Evolutionary conservation across 2,113 vertebrate genomes (phyloP).

Genomic region (Holacanthus passer): DNA sequence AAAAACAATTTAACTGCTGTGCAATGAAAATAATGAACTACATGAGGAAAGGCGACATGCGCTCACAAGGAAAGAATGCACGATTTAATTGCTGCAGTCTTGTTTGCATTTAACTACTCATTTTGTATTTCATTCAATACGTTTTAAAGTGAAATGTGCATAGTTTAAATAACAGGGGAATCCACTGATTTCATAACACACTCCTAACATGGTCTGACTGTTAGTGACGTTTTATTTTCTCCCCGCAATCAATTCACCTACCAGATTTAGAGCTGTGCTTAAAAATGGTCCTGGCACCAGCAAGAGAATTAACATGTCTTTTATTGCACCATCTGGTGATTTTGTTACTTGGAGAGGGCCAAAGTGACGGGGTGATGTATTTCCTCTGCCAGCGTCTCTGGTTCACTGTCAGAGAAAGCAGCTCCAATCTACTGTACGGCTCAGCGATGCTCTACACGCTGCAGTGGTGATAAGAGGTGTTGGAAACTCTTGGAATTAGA

Average conservation of each 20-base stretch:
- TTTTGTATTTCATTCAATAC: neutral
- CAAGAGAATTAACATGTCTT: slow-evolving; percentile 60
- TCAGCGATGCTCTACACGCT: slow-evolving; percentile 38
- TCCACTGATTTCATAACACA: neutral
- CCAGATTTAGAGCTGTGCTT: slow-evolving; percentile 64
- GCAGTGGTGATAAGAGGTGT: slow-evolving; percentile 59
- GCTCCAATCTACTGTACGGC: slow-evolving; percentile 43
- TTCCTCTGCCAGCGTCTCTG: slow-evolving; percentile 54
- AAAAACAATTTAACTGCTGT: slow-evolving; percentile 18
- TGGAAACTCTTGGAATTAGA: slow-evolving; percentile 60
- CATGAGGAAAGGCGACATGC: neutral
- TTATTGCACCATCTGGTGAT: slow-evolving; percentile 79
- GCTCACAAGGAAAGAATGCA: neutral
- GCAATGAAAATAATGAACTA: neutral
- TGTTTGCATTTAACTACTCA: neutral
- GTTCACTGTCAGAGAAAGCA: slow-evolving; percentile 57
- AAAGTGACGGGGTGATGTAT: slow-evolving; percentile 41
- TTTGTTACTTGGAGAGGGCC: slow-evolving; percentile 64
- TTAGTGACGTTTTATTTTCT: slow-evolving; percentile 46
- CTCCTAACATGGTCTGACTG: neutral
- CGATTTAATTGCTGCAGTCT: neutral
- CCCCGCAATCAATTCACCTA: slow-evolving; percentile 50
- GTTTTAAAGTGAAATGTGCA: neutral
- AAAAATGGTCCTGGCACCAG: slow-evolving; percentile 61
- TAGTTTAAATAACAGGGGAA: slow-evolving; percentile 11